Evolutionary conservation across 2,888 invertebrate species (phyloP).

Genomic region (Crematogaster levior): DNA sequence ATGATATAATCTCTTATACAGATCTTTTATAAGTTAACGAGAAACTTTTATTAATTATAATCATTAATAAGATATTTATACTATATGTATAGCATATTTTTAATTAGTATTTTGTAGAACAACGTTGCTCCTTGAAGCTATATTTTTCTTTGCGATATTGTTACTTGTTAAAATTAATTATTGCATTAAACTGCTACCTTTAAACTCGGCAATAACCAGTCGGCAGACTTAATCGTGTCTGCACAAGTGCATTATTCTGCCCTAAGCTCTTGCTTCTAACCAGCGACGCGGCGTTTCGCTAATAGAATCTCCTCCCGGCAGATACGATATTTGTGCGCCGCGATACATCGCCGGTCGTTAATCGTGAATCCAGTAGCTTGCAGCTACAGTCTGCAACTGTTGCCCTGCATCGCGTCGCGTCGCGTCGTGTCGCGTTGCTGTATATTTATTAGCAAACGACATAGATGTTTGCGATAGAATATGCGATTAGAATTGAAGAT

Average conservation of each 20-base stretch:
- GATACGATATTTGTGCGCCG: conserved; percentile 64
- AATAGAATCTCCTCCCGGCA: conserved; percentile 65
- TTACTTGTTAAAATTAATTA: conserved; percentile 15
- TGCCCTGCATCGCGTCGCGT: conserved; percentile 28
- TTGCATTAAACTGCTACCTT: conserved; percentile 20
- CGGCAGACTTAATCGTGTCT: conserved; percentile 48
- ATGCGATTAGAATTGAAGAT: conserved; percentile 61
- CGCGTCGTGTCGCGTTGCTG: conserved; percentile 29
- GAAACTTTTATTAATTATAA: background rate
- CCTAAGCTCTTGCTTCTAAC: conserved; percentile 20
- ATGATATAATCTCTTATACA: no score
- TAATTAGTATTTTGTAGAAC: background rate
- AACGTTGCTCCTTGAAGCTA: background rate
- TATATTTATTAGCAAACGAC: conserved; percentile 64
- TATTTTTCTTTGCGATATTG: background rate
- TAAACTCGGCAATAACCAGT: conserved; percentile 43
- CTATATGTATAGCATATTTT: background rate
- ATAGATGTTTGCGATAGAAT: conserved; percentile 57
- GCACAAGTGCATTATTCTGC: conserved; percentile 45
- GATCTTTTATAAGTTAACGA: no score
- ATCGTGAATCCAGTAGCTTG: conserved; percentile 64
- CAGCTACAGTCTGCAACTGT: conserved; percentile 42
- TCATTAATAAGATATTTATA: background rate
- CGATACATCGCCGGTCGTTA: conserved; percentile 66
- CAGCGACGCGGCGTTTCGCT: conserved; percentile 49